Percentiles rank a stretch among this genome's conserved stretches.
Conservation (phyloP, 2,888 invertebrate species). For the Scelioninae gen. 1 region DNA sequence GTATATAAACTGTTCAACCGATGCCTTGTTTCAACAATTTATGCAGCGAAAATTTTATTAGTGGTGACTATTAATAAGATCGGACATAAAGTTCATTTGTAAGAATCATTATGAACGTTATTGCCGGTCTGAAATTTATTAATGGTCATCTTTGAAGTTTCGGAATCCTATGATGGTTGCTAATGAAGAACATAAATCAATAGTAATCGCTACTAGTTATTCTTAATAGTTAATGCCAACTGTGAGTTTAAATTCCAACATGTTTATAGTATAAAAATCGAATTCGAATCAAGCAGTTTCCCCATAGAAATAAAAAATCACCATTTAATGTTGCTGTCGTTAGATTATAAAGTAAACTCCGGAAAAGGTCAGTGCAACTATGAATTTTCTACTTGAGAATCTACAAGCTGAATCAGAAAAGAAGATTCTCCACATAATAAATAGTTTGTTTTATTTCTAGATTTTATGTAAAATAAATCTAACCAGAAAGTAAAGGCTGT, state of each 20-base stretch:
- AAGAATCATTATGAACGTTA: conserved; percentile 46
- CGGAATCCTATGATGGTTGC: conserved; percentile 34
- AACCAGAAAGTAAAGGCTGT: too few relatives aligned
- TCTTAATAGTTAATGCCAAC: conserved; percentile 21
- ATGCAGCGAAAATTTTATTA: conserved; percentile 24
- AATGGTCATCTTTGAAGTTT: conserved; percentile 42
- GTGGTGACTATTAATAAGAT: conserved; percentile 39
- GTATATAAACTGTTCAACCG: conserved; percentile 1
- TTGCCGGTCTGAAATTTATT: conserved; percentile 48
- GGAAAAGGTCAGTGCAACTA: too few relatives aligned
- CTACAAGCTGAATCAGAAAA: too few relatives aligned
- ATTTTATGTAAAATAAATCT: too few relatives aligned
- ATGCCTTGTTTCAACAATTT: background rate
- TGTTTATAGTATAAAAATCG: conserved; percentile 17
- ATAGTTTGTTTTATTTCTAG: too few relatives aligned
- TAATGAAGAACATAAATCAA: conserved; percentile 50
- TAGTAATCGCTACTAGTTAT: conserved; percentile 46
- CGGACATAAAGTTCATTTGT: conserved; percentile 46
- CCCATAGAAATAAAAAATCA: too few relatives aligned
- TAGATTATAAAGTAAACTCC: too few relatives aligned
- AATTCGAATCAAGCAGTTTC: background rate
- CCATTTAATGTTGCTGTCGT: too few relatives aligned
- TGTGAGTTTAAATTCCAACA: conserved; percentile 18
- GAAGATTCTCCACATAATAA: too few relatives aligned
- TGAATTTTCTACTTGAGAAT: too few relatives aligned